Conservation (phyloP, 2,113 vertebrate species). For the Lanius collurio region DNA sequence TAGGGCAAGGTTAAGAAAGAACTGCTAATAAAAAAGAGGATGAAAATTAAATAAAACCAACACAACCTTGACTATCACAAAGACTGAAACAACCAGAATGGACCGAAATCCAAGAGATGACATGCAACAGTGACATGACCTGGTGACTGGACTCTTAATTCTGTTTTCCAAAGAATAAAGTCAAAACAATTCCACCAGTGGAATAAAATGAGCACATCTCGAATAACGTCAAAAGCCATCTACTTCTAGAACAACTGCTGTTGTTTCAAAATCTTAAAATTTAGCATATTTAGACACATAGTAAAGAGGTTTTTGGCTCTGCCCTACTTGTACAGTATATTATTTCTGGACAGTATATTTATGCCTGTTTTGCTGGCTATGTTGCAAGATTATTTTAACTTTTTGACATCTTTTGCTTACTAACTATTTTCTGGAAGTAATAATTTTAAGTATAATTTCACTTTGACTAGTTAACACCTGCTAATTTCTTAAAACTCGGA, state of each 20-base stretch:
- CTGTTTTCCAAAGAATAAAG: neutral
- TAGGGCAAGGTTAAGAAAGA: neutral
- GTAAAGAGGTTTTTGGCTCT: neutral
- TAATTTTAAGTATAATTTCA: neutral
- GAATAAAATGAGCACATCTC: neutral
- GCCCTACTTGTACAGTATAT: neutral
- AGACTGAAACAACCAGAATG: neutral
- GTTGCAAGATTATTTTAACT: neutral
- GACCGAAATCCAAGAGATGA: neutral
- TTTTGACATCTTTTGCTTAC: neutral
- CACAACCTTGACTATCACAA: neutral
- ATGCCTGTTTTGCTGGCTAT: neutral
- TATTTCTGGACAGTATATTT: neutral
- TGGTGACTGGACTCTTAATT: neutral
- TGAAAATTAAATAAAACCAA: neutral
- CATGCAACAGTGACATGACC: neutral
- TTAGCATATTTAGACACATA: neutral
- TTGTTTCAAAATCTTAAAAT: neutral
- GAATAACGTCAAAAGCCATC: neutral
- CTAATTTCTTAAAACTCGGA: neutral
- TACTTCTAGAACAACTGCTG: neutral
- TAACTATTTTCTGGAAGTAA: neutral
- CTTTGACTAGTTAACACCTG: neutral
- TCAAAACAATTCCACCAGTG: neutral
- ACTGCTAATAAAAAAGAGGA: neutral